phyloP scores from a whole-genome alignment of 1,140 invertebrate genomes.

The Hormaphis cornu region DNA sequence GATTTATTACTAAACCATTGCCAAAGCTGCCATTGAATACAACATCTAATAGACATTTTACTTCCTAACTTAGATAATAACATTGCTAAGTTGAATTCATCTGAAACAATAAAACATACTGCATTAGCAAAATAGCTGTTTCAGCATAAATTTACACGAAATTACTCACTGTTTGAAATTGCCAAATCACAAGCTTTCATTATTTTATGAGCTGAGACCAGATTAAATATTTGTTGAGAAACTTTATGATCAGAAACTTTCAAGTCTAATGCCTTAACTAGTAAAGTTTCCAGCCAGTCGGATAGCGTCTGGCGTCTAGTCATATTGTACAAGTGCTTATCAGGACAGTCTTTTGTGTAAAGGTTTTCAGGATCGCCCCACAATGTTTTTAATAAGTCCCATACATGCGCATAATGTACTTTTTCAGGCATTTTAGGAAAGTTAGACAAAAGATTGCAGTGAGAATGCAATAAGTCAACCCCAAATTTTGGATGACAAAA shows the following conservation, averaged over 20 bases:
- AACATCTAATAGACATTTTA: slow-evolving; percentile 49
- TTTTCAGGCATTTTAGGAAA: slow-evolving; percentile 13
- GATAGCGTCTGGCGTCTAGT: slow-evolving; percentile 52
- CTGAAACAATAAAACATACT: slow-evolving; percentile 36
- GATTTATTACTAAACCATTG: slow-evolving; percentile 63
- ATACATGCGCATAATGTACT: slow-evolving; percentile 11
- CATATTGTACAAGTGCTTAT: slow-evolving; percentile 41
- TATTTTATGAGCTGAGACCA: slow-evolving; percentile 42
- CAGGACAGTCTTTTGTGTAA: slow-evolving; percentile 39
- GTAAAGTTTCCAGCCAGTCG: slow-evolving; percentile 50
- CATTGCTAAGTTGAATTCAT: slow-evolving; percentile 57
- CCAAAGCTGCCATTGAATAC: slow-evolving; percentile 61
- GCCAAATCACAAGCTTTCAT: slow-evolving; percentile 46
- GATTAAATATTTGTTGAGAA: slow-evolving; percentile 35
- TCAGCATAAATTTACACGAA: not conserved
- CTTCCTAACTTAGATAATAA: slow-evolving; percentile 59
- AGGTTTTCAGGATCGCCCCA: slow-evolving; percentile 31
- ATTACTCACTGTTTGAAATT: slow-evolving; percentile 26
- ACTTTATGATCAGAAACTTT: slow-evolving; percentile 39
- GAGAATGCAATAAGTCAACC: slow-evolving; percentile 44
- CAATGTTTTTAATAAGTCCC: slow-evolving; percentile 25
- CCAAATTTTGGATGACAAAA: slow-evolving; percentile 42
- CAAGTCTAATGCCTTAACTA: slow-evolving; percentile 40
- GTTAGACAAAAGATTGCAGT: slow-evolving; percentile 43
- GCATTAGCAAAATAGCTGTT: not conserved